Evolutionary conservation across 2,888 invertebrate species (phyloP), one percentile per base, ranked within the genome.

Genomic region (Petrolisthes cinctipes): DNA sequence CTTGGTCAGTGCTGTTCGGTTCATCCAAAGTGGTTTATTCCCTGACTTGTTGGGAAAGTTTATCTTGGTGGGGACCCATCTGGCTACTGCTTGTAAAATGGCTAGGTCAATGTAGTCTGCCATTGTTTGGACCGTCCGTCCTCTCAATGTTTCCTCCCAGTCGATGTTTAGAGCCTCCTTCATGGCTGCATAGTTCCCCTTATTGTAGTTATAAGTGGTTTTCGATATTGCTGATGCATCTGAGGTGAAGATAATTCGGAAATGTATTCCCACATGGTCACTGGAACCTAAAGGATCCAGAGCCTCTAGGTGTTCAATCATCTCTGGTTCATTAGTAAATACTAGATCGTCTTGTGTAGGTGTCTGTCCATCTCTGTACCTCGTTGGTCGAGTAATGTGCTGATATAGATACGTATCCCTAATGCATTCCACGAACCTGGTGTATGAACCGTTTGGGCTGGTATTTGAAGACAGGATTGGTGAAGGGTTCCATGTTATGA

Each of bases 261-360:
- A 78, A 6, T 23, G 17, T 53, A 78, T 11, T 54, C 51, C 23
- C 20, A 78, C 51, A 3, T 78, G 37, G 54, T 78, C 51, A 54
- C 78, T 78, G 20, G 23, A 23, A 14, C 51, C 51, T 20, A 78
- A 37, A n/a, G 51, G 37, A 54, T 78, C 54, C 14, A 9, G 11
- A 54, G 20, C 5, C 51, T 14, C 11, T n/a, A 78, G 78, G 7
- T 37, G 78, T 37, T 78, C 51, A 20, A 78, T 78, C 78, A 78
- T 78, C 51, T 78, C 78, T 6, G 51, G 51, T 20, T 78, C 78
- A 78, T 78, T 78, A 4, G 51, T 78, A 51, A 78, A 78, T 51
- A 14, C 53, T 11, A 78, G 54, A 54, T 78, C 78, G 51, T 37
- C 78, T n/a, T 17, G 78, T 14, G 78, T 78, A 37, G 51, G 78